Percentiles rank a stretch among this genome's conserved stretches.
phyloP scores from a whole-genome alignment of 2,888 invertebrate species.

The Orthosia cruda region DNA sequence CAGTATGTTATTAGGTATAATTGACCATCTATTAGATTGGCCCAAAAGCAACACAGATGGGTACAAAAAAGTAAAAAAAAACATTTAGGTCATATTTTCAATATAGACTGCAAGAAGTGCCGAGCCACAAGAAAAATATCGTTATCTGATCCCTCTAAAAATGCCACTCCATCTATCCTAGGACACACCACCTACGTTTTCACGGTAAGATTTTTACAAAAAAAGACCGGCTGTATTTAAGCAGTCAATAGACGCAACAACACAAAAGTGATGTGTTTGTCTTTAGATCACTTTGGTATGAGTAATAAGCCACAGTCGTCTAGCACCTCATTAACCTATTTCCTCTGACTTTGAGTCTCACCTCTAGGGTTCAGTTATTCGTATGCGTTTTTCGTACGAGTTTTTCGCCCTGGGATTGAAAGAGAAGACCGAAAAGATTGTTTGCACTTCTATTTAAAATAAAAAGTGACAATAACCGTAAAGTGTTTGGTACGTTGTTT shows the following conservation, averaged over 20 bases:
- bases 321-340: constrained; percentile 41
- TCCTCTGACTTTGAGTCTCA: constrained; percentile 25
- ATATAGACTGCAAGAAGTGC: too few species aligned
- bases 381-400: neutral
- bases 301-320: constrained; percentile 12
- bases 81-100: too few species aligned
- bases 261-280: constrained; percentile 8
- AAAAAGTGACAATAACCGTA: neutral
- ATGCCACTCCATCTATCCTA: too few species aligned
- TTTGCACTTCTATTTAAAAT: neutral
- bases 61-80: too few species aligned
- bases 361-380: neutral
- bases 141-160: too few species aligned
- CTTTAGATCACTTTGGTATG: constrained; percentile 1
- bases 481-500: neutral
- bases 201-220: too few species aligned
- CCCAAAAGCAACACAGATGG: too few species aligned
- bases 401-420: neutral
- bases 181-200: too few species aligned
- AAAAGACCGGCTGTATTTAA: neutral
- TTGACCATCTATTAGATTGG: too few species aligned
- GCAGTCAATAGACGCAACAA: neutral
- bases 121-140: too few species aligned
- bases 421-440: neutral
- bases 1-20: too few species aligned